Evolutionary conservation across 2,113 vertebrate genomes (phyloP).

Genomic region (Trachemys scripta): DNA sequence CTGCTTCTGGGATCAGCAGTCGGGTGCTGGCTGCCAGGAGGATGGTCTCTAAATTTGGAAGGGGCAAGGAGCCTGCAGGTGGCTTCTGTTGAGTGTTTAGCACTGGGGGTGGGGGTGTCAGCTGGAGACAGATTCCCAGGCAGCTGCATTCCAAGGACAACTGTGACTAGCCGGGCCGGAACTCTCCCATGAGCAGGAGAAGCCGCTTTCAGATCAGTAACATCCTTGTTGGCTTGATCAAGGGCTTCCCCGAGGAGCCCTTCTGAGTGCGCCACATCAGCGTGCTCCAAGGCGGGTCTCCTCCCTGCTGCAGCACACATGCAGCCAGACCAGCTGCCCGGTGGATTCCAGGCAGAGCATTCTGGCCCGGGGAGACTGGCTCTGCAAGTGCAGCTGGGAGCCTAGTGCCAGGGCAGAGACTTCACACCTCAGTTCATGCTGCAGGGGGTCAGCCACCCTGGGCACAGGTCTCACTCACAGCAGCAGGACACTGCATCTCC

Average conservation of each 20-base stretch:
- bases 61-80: background rate
- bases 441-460: background rate
- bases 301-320: background rate
- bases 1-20: background rate
- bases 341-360: background rate
- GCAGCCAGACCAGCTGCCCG: background rate
- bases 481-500: too few species aligned
- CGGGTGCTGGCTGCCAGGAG: background rate
- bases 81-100: background rate
- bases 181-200: background rate
- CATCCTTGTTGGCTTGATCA: background rate
- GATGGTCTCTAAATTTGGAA: background rate
- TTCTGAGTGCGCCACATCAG: background rate
- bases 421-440: background rate
- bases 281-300: background rate
- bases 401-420: background rate
- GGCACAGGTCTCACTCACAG: too few species aligned
- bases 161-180: background rate
- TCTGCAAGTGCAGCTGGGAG: background rate
- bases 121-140: background rate
- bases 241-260: background rate
- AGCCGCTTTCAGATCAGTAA: background rate
- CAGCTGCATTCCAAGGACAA: background rate
- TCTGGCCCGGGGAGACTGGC: background rate
- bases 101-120: background rate